A percentile compares a stretch with the other conserved stretches of the same genome.
phyloP scores from a whole-genome alignment of 2,797 vertebrate genomes.

The Gymnothorax javanicus region DNA sequence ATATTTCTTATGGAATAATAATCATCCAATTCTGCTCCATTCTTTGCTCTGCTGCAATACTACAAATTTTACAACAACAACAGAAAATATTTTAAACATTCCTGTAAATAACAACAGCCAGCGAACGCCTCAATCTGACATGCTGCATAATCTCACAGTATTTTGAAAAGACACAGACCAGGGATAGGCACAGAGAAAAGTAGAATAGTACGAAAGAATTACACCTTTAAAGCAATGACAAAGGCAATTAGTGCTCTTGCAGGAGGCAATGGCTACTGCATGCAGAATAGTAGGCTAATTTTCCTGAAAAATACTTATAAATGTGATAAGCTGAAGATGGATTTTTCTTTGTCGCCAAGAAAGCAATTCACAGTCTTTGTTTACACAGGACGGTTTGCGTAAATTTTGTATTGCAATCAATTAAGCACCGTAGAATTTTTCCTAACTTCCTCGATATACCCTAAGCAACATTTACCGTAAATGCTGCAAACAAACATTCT shows the following conservation, averaged over 20 bases:
- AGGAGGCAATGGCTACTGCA: background rate
- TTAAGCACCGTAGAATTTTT: background rate
- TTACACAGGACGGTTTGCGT: background rate
- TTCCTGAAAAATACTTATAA: background rate
- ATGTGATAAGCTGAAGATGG: background rate
- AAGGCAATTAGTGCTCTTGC: background rate
- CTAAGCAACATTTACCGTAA: background rate
- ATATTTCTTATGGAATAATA: slow-evolving; percentile 77
- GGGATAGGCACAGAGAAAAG: background rate
- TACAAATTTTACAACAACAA: slow-evolving; percentile 75
- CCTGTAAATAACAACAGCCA: slow-evolving; percentile 71
- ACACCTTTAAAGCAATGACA: background rate
- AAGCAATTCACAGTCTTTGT: background rate
- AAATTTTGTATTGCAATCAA: background rate
- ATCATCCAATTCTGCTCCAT: slow-evolving; percentile 69
- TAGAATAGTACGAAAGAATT: background rate
- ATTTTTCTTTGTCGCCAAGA: background rate
- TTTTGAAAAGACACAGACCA: background rate
- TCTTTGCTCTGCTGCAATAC: slow-evolving; percentile 73
- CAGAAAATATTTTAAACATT: slow-evolving; percentile 72
- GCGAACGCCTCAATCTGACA: slow-evolving; percentile 69
- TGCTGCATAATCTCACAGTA: slow-evolving; percentile 42
- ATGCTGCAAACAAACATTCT: too few relatives aligned
- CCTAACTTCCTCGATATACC: background rate
- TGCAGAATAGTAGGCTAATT: background rate